Evolutionary conservation across 2,888 invertebrate species (phyloP).

Genomic region (Acronicta leporina): DNA sequence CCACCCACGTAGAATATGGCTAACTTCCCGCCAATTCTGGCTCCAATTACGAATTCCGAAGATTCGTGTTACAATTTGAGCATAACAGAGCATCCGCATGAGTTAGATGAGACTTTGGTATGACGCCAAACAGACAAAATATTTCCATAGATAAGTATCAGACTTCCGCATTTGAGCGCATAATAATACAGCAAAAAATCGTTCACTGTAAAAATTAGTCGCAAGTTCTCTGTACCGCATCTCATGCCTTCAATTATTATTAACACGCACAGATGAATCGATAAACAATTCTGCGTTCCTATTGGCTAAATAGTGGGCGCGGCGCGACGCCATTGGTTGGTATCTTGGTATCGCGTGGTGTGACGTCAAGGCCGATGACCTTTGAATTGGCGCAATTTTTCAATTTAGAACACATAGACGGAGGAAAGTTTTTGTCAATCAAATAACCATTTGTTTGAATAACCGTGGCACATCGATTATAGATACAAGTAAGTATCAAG

Average conservation of each 20-base stretch:
- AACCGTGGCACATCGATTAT: constrained; percentile 36
- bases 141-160: constrained; percentile 42
- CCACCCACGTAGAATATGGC: constrained; percentile 49
- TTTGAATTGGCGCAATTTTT: constrained; percentile 78
- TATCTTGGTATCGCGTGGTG: constrained; percentile 55
- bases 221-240: constrained; percentile 51
- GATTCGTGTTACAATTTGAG: constrained; percentile 45
- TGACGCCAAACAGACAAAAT: constrained; percentile 15
- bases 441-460: constrained; percentile 54
- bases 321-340: constrained; percentile 69
- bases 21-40: constrained; percentile 49
- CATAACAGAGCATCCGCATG: constrained; percentile 26
- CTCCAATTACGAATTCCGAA: constrained; percentile 47
- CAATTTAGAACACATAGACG: constrained; percentile 67
- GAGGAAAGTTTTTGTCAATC: constrained; percentile 56
- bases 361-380: constrained; percentile 79
- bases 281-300: constrained; percentile 62
- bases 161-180: constrained; percentile 13
- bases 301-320: constrained; percentile 75
- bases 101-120: neutral
- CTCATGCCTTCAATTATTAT: constrained; percentile 57
- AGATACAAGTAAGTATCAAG: constrained; percentile 13
- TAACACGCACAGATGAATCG: constrained; percentile 70
- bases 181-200: constrained; percentile 20
- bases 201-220: constrained; percentile 36